phyloP scores from a whole-genome alignment of 1,140 invertebrate genomes.

The Meloidogyne chitwoodi region DNA sequence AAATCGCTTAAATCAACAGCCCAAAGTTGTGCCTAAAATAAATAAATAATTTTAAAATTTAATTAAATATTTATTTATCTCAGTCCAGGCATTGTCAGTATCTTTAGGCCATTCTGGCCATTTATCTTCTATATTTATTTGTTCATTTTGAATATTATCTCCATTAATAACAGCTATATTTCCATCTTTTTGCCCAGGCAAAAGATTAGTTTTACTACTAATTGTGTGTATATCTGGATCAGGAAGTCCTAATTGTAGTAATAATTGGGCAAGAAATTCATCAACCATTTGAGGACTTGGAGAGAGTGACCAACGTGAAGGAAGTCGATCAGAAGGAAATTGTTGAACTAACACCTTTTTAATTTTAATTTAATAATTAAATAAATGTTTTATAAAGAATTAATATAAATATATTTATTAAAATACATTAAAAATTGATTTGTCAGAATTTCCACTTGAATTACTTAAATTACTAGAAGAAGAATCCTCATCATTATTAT shows the following conservation, averaged over 20 bases:
- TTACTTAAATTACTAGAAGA: background rate
- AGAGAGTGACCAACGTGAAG: slow-evolving; percentile 9
- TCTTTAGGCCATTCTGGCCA: slow-evolving; percentile 20
- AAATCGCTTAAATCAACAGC: background rate
- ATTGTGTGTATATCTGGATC: slow-evolving; percentile 38
- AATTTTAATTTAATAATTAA: background rate
- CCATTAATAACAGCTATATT: slow-evolving; percentile 31
- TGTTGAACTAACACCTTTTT: slow-evolving; percentile 5
- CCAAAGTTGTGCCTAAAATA: background rate
- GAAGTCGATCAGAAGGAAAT: slow-evolving; percentile 8
- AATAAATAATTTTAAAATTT: background rate
- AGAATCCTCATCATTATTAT: background rate
- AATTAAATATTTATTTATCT: background rate
- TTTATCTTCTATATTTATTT: background rate
- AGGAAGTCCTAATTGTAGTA: slow-evolving; percentile 28
- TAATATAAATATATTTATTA: no score
- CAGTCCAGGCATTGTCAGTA: slow-evolving; percentile 45
- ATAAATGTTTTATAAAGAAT: no score
- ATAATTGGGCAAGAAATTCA: slow-evolving; percentile 33
- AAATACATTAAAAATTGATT: background rate
- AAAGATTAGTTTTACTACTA: slow-evolving; percentile 23
- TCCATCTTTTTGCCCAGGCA: slow-evolving; percentile 24
- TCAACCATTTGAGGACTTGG: slow-evolving; percentile 24
- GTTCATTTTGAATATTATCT: background rate
- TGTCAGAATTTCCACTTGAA: background rate